Evolutionary conservation across 92 coral and sea anemone species (phyloP), one percentile per base, ranked within the genome.

Genomic region (Scolanthus callimorphus): DNA sequence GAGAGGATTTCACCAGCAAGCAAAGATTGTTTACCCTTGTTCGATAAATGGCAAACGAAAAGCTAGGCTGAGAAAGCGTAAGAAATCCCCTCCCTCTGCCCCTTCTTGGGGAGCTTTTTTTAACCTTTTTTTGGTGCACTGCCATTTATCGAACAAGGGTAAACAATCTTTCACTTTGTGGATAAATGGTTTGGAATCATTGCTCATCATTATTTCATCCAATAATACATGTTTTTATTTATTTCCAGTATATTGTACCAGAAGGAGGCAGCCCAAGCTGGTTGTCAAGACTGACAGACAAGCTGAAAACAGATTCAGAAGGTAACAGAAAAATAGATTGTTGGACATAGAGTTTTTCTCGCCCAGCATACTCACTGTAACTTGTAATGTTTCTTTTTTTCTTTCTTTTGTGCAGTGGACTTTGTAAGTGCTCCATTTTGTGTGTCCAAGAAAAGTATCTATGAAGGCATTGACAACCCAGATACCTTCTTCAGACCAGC

Each of bases 401-500:
- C 27, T 26, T 67, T 13, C 58, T 34, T n/a, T 21, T 21, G 67
- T 85, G 25, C 57, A 91, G 97, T 91, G 57, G 97, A 91, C 57
- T 84, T 86, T 60, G 87, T 91, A 23, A 91, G 97, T 79, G 97
- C 97, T 30, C 88, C 88, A 59, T 87, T 91, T 50, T 91, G 97
- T 69, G 91, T 89, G 34, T 71, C 91, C 34, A 91, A 91, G 61
- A 82, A 60, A 17, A 79, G 82, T 1, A 82, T 91, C 39, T 91
- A 87, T 61, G 97, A 91, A 58, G 97, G 97, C 39, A 83, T 82
- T 61, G 86, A 79, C 38, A 71, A 91, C 43, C 77, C 90, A 17
- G 85, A 91, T 28, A 78, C 85, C 13, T 91, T 91, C 71, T 91
- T 91, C 65, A 84, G 97, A 67, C 97, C 97, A 6, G 95, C 97